These are phyloP conservation scores for Montipora foliosa DNA, from an alignment of 64 coral and sea anemone genomes.

Conservation along the genomic window DNA sequence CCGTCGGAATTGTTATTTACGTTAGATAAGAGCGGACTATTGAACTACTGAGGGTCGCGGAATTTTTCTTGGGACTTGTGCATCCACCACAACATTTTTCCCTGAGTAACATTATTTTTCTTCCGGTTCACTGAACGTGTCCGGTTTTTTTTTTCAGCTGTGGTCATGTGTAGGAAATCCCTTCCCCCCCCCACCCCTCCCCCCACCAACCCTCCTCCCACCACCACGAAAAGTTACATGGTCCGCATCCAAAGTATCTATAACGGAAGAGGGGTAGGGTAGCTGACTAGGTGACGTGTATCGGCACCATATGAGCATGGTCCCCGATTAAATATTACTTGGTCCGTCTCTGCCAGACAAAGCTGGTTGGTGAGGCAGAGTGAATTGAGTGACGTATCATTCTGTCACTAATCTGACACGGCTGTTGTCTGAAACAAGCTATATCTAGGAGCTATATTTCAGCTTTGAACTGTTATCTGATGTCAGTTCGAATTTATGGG, in stretches of 20 bases:
- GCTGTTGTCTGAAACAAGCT: not conserved
- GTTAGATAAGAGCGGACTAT: not conserved
- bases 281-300: too few relatives aligned
- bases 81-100: not conserved
- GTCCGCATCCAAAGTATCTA: too few relatives aligned
- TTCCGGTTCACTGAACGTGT: not conserved
- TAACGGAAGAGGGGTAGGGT: too few relatives aligned
- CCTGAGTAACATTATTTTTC: too few relatives aligned
- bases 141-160: not conserved
- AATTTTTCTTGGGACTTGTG: not conserved
- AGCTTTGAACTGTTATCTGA: not conserved
- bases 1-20: not conserved
- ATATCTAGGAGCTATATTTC: not conserved
- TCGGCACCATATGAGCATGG: too few relatives aligned
- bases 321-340: too few relatives aligned
- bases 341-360: not conserved
- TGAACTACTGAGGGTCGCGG: not conserved
- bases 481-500: constrained; percentile 2
- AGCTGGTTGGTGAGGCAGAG: not conserved
- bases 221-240: too few relatives aligned
- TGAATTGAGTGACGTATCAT: not conserved
- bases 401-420: not conserved
- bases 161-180: not conserved
- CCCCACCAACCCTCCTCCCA: not conserved
- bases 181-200: not conserved